phyloP scores from a whole-genome alignment of 2,888 invertebrate species.

The Nomada ruficornis region DNA sequence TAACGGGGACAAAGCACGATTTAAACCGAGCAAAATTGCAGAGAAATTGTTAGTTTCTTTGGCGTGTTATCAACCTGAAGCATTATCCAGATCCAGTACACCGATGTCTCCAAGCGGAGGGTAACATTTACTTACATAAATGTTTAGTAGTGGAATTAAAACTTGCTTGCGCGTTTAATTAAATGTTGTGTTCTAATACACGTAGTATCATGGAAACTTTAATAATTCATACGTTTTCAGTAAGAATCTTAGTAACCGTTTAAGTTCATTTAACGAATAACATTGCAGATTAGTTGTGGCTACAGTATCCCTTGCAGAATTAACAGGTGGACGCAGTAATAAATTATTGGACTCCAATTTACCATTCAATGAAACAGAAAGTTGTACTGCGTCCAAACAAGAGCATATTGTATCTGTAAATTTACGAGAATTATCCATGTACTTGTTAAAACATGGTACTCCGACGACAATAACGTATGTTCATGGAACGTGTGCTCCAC shows the following conservation, averaged over 20 bases:
- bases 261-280: conserved; percentile 12
- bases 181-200: conserved; percentile 16
- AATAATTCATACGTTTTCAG: background rate
- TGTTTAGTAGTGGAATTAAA: conserved; percentile 16
- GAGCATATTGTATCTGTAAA: conserved; percentile 95
- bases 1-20: conserved; percentile 87
- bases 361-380: conserved; percentile 93
- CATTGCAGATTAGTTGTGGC: conserved; percentile 63
- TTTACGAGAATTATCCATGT: conserved; percentile 93
- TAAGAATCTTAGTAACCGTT: background rate
- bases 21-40: conserved; percentile 89
- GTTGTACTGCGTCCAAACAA: conserved; percentile 94
- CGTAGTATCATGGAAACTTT: background rate
- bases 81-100: conserved; percentile 92
- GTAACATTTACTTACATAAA: conserved; percentile 69
- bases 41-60: conserved; percentile 92
- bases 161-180: conserved; percentile 79
- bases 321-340: conserved; percentile 79
- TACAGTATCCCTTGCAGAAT: conserved; percentile 80
- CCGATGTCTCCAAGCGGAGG: conserved; percentile 91
- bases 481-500: conserved; percentile 86
- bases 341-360: conserved; percentile 84
- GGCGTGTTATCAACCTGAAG: conserved; percentile 95
- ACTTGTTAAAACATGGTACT: conserved; percentile 89
- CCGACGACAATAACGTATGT: conserved; percentile 73